Percentiles rank a stretch among this genome's conserved stretches.
Evolutionary conservation across 2,888 invertebrate genomes (phyloP).

Genomic region (Tinea trinotella): DNA sequence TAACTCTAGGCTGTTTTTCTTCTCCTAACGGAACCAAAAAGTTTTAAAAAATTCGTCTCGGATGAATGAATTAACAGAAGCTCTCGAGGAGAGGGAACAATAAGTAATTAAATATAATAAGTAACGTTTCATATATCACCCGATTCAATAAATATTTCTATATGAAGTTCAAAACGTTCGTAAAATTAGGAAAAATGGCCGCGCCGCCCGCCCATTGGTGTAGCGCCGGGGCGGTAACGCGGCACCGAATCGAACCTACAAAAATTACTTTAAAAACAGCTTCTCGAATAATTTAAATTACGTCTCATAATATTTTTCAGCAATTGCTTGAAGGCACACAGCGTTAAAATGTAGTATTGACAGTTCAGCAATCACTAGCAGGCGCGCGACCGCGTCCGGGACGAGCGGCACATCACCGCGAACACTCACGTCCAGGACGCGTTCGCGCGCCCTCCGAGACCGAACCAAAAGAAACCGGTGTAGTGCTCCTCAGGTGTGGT

Average conservation of each 20-base stretch:
- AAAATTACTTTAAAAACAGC: constrained; percentile 32
- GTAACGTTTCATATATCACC: constrained; percentile 73
- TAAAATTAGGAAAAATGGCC: constrained; percentile 47
- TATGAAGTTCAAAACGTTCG: constrained; percentile 65
- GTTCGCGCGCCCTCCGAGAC: constrained; percentile 20
- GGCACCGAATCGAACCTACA: constrained; percentile 24
- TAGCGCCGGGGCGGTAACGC: constrained; percentile 52
- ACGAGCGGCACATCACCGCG: constrained; percentile 32
- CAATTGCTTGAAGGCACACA: constrained; percentile 89
- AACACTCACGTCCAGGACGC: constrained; percentile 40
- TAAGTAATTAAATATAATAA: constrained; percentile 42
- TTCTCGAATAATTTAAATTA: constrained; percentile 55
- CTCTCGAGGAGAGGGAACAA: constrained; percentile 64
- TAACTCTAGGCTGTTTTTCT: constrained; percentile 69
- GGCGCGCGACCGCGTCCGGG: constrained; percentile 38
- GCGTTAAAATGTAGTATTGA: constrained; percentile 76
- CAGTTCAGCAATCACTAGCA: constrained; percentile 43
- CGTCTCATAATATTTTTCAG: constrained; percentile 73
- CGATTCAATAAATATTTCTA: constrained; percentile 66
- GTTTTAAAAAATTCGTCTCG: constrained; percentile 70
- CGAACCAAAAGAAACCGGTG: constrained; percentile 19
- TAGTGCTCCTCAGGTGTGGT: constrained; percentile 18
- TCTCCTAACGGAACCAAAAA: constrained; percentile 69
- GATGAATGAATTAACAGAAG: constrained; percentile 58
- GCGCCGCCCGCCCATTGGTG: constrained; percentile 52